These are phyloP conservation scores for Thunnus albacares DNA, from an alignment of 2,797 vertebrate genomes.

Conservation along the genomic window DNA sequence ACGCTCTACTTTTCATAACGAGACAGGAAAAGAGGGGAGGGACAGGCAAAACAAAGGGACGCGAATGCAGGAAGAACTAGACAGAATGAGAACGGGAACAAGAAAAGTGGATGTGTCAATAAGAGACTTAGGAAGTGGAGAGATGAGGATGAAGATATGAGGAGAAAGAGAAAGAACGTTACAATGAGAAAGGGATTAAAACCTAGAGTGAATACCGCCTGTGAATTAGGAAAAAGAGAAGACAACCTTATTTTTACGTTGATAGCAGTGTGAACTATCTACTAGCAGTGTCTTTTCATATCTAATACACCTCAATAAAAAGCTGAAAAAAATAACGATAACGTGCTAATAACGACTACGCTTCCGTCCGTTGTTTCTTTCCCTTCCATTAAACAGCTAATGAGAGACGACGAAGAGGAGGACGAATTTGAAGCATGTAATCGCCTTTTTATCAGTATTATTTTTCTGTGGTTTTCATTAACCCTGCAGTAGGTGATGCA, in stretches of 20 bases:
- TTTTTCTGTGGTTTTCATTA: constrained; percentile 51
- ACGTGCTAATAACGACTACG: constrained; percentile 17
- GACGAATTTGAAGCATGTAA: constrained; percentile 54
- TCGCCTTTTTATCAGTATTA: constrained; percentile 44
- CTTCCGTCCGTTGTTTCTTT: constrained; percentile 46
- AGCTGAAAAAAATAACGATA: constrained; percentile 31
- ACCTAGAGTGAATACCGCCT: constrained; percentile 7
- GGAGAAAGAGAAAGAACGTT: not conserved
- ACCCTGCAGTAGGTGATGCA: constrained; percentile 21
- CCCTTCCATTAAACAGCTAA: constrained; percentile 58
- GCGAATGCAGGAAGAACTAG: constrained; percentile 15
- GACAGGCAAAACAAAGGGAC: constrained; percentile 6
- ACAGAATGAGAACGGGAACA: constrained; percentile 31
- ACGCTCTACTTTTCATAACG: constrained; percentile 71
- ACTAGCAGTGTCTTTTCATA: constrained; percentile 8
- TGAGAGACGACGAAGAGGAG: constrained; percentile 34
- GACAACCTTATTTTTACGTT: not conserved
- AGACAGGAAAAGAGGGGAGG: constrained; percentile 29
- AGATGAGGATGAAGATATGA: constrained; percentile 33
- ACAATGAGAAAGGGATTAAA: constrained; percentile 13
- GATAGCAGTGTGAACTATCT: not conserved
- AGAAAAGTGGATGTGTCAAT: constrained; percentile 25
- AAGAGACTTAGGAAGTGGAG: not conserved
- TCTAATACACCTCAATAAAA: constrained; percentile 38
- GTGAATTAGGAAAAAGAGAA: constrained; percentile 21